These are phyloP conservation scores for Danio tinwini DNA, from an alignment of 2,797 vertebrate genomes.

Conservation along the genomic window DNA sequence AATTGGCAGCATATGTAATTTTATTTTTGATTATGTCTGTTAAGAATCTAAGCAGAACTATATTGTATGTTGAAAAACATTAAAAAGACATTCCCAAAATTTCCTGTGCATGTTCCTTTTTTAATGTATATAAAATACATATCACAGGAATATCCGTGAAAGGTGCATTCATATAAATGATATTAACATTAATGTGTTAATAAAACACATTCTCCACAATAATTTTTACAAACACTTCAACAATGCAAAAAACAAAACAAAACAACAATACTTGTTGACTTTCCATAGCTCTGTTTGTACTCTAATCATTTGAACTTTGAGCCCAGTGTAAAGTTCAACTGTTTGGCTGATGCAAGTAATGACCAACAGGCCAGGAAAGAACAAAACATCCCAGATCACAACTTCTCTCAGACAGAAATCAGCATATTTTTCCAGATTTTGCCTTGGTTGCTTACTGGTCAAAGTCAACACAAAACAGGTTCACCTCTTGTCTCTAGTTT, in stretches of 20 bases:
- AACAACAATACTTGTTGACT: conserved; percentile 18
- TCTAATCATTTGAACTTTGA: conserved; percentile 16
- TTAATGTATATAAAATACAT: too few species aligned
- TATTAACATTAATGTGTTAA: neutral
- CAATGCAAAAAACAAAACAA: neutral
- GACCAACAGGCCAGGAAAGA: neutral
- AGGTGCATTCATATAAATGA: neutral
- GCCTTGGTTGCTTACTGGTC: neutral
- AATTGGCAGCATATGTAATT: too few species aligned
- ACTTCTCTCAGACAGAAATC: neutral
- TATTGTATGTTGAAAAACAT: neutral
- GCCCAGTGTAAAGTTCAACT: neutral
- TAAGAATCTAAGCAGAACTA: too few species aligned
- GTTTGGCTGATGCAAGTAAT: neutral
- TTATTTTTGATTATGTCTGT: too few species aligned
- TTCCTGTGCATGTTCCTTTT: too few species aligned
- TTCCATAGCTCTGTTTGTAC: conserved; percentile 25
- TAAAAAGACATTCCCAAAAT: neutral
- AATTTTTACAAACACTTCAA: neutral
- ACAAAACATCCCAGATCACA: neutral
- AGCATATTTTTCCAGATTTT: neutral
- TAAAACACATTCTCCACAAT: neutral
- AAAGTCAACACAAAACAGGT: too few species aligned
- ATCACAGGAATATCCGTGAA: too few species aligned
- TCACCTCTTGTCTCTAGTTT: too few species aligned